phyloP scores from a whole-genome alignment of 2,797 vertebrate species.

The Hyperoplus lanceolatus region DNA sequence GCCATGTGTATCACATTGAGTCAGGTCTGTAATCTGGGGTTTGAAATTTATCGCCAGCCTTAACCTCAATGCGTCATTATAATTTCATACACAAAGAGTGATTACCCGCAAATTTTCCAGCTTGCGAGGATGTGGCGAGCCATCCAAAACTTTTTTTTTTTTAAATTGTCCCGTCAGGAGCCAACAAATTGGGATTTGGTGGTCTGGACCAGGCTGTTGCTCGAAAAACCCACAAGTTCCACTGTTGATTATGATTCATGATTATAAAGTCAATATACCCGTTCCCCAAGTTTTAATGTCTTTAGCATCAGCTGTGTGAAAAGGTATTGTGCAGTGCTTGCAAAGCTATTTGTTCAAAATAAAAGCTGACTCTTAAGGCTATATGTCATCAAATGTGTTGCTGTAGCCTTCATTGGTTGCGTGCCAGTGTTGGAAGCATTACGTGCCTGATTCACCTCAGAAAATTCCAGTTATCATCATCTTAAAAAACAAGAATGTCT shows the following conservation, averaged over 20 bases:
- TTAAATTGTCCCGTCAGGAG: slow-evolving; percentile 12
- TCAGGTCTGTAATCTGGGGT: slow-evolving; percentile 50
- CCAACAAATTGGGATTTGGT: slow-evolving; percentile 15
- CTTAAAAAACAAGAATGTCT: slow-evolving; percentile 26
- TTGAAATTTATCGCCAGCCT: slow-evolving; percentile 32
- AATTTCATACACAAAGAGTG: slow-evolving; percentile 22
- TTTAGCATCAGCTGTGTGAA: slow-evolving; percentile 26
- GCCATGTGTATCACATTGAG: slow-evolving; percentile 21
- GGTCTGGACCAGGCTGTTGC: slow-evolving; percentile 31
- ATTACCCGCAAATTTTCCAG: slow-evolving; percentile 45
- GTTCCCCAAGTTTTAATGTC: background rate
- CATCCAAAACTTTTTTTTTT: slow-evolving; percentile 8
- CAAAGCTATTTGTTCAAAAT: slow-evolving; percentile 9
- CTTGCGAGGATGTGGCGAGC: slow-evolving; percentile 37
- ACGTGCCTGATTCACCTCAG: slow-evolving; percentile 54
- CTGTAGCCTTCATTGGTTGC: background rate
- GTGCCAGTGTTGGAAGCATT: slow-evolving; percentile 28
- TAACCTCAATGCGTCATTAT: slow-evolving; percentile 31
- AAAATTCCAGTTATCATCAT: slow-evolving; percentile 38
- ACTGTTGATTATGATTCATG: slow-evolving; percentile 44
- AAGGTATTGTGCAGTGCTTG: no score
- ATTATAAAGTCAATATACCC: slow-evolving; percentile 9
- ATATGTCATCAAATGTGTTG: slow-evolving; percentile 8
- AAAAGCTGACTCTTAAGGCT: background rate
- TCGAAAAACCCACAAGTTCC: slow-evolving; percentile 40